Conservation (phyloP, 2,888 invertebrate genomes). For the Pomacea canaliculata region DNA sequence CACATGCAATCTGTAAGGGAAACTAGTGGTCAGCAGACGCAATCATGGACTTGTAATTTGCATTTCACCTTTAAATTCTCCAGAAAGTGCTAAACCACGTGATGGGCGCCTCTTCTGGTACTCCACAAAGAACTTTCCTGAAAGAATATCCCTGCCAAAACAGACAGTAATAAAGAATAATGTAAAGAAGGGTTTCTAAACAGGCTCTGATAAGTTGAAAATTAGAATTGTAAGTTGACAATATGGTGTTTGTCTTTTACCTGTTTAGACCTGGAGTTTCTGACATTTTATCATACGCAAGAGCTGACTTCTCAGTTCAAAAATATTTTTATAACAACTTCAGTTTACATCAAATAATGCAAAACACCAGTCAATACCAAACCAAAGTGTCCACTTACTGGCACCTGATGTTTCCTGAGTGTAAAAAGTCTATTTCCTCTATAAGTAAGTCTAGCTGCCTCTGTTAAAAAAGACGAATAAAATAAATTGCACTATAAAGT, state of each 20-base stretch:
- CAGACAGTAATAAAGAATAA: neutral
- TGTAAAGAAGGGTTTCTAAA: neutral
- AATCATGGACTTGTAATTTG: no score
- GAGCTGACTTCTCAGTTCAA: no score
- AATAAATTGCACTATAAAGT: neutral
- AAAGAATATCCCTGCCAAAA: conserved; percentile 27
- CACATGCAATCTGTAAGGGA: no score
- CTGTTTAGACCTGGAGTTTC: no score
- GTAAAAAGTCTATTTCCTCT: conserved; percentile 48
- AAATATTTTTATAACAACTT: no score
- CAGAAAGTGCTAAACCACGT: conserved; percentile 17
- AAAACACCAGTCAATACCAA: no score
- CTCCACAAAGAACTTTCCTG: conserved; percentile 28
- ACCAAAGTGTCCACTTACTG: conserved; percentile 19
- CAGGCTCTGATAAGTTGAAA: no score
- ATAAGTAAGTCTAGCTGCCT: conserved; percentile 51
- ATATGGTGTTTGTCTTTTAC: no score
- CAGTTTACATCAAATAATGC: no score
- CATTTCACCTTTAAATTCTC: neutral
- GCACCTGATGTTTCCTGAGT: conserved; percentile 37
- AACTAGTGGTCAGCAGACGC: no score
- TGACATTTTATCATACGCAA: no score
- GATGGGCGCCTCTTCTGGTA: conserved; percentile 28
- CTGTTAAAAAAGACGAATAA: conserved; percentile 34
- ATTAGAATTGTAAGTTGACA: no score